Percentiles rank a stretch among this genome's conserved stretches.
These are phyloP conservation scores for Meloidogyne chitwoodi DNA, from an alignment of 1,140 invertebrate genomes.

Conservation along the genomic window DNA sequence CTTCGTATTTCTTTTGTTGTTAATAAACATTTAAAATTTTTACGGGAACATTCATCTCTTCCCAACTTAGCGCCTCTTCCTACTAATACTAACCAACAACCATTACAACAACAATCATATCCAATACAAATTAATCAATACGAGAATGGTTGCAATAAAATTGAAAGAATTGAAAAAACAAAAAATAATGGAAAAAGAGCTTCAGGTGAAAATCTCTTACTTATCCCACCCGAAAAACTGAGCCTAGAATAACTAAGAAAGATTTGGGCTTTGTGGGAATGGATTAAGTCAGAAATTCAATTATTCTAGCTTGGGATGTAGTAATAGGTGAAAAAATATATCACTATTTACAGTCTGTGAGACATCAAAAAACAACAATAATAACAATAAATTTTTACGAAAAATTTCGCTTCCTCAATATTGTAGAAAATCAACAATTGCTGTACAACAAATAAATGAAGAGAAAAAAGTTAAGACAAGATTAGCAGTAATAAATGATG, in stretches of 20 bases:
- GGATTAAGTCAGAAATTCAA: too few relatives aligned
- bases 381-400: neutral
- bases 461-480: neutral
- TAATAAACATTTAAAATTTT: constrained; percentile 29
- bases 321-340: too few relatives aligned
- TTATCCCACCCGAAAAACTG: too few relatives aligned
- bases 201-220: neutral
- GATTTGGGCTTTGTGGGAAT: too few relatives aligned
- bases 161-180: neutral
- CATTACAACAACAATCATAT: neutral
- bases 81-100: neutral
- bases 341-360: neutral
- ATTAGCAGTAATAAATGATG: neutral
- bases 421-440: neutral
- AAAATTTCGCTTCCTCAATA: neutral
- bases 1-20: constrained; percentile 35
- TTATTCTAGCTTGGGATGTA: too few relatives aligned
- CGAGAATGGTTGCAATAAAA: neutral
- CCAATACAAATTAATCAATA: neutral
- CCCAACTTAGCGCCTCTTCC: neutral
- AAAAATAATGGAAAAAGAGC: neutral
- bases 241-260: too few relatives aligned
- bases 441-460: neutral
- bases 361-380: neutral
- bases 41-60: constrained; percentile 16